A percentile compares a stretch with the other conserved stretches of the same genome.
phyloP scores from a whole-genome alignment of 2,113 vertebrate species.

The Xenopus borealis region DNA sequence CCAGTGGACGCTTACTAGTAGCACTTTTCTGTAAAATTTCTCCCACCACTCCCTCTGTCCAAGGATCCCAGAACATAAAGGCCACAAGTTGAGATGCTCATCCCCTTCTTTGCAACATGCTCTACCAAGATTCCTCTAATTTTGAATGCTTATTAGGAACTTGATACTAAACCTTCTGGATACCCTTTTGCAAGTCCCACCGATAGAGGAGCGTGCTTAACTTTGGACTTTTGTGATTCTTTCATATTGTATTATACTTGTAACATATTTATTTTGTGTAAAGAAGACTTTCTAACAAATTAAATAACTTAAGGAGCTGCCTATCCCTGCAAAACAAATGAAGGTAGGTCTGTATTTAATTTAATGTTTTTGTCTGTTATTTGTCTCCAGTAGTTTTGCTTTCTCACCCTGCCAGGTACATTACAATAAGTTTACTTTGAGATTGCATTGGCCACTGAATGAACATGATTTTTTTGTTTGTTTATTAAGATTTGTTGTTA shows the following conservation, averaged over 20 bases:
- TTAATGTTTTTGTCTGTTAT: no score
- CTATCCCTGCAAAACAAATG: conserved; percentile 67
- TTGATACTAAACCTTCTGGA: conserved; percentile 73
- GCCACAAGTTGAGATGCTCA: conserved; percentile 49
- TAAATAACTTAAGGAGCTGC: conserved; percentile 70
- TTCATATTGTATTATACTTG: conserved; percentile 75
- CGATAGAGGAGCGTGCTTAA: conserved; percentile 64
- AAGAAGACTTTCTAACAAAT: conserved; percentile 75
- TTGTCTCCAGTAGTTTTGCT: no score
- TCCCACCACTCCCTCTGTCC: conserved; percentile 42
- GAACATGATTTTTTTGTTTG: no score
- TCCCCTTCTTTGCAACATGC: conserved; percentile 36
- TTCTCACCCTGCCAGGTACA: no score
- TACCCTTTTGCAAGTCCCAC: conserved; percentile 62
- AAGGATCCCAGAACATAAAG: conserved; percentile 54
- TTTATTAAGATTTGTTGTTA: no score
- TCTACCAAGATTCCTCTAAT: conserved; percentile 57
- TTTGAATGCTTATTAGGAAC: conserved; percentile 67
- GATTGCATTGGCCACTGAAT: no score
- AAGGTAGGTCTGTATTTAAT: conserved; percentile 62
- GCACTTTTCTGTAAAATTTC: conserved; percentile 73
- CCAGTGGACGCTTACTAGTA: conserved; percentile 70
- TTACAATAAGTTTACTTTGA: no score
- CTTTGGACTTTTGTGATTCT: conserved; percentile 57
- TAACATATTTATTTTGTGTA: conserved; percentile 84